These are phyloP conservation scores for Drosophila arizonae DNA, from an alignment of 1,140 invertebrate species.

Conservation along the genomic window DNA sequence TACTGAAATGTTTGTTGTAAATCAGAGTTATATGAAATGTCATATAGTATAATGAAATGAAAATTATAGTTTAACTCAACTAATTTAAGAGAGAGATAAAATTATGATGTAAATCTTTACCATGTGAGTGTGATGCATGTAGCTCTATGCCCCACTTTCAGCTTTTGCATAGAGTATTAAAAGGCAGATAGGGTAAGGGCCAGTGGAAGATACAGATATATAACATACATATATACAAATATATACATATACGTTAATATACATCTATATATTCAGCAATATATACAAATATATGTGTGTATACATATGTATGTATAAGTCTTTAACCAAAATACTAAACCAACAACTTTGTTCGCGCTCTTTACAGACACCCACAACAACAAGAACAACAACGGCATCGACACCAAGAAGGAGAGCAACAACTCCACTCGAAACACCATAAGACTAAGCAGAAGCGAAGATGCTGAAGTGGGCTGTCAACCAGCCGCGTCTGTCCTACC, in stretches of 20 bases:
- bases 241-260: not conserved
- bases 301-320: not conserved
- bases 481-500: conserved; percentile 70
- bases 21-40: too few relatives aligned
- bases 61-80: too few relatives aligned
- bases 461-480: conserved; percentile 82
- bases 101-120: too few relatives aligned
- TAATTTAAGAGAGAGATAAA: too few relatives aligned
- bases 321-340: conserved; percentile 23
- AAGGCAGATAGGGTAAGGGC: not conserved
- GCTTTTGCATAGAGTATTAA: not conserved
- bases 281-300: not conserved
- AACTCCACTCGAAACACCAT: not conserved
- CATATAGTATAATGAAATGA: too few relatives aligned
- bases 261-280: not conserved
- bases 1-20: too few relatives aligned
- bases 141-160: not conserved
- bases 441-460: conserved; percentile 22
- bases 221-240: conserved; percentile 9
- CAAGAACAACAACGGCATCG: not conserved
- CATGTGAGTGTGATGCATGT: too few relatives aligned
- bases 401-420: not conserved
- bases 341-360: conserved; percentile 24
- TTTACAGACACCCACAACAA: conserved; percentile 58
- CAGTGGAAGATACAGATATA: not conserved